These are phyloP conservation scores for Anguilla obscura DNA, from an alignment of 2,797 vertebrate species.

Conservation along the genomic window DNA sequence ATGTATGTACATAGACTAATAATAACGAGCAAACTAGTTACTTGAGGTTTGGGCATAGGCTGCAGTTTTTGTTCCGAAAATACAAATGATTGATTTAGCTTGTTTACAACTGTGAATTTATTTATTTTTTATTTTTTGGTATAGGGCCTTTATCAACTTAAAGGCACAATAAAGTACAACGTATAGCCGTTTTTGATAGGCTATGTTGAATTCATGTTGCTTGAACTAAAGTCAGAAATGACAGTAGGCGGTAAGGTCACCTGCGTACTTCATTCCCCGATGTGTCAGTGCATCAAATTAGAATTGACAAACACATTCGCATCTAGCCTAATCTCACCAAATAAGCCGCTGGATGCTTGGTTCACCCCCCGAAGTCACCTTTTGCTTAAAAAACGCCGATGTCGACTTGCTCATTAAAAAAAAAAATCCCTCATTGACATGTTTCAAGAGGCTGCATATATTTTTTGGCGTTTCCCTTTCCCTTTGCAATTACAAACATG, in stretches of 20 bases:
- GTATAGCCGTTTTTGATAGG: background rate
- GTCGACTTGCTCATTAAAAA: too few relatives aligned
- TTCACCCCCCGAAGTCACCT: background rate
- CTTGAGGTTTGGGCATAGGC: background rate
- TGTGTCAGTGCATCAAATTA: background rate
- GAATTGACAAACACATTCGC: background rate
- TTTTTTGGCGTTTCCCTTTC: too few relatives aligned
- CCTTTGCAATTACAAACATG: too few relatives aligned
- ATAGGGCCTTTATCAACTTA: background rate
- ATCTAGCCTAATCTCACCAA: background rate
- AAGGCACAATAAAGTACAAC: background rate
- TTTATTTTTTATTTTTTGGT: background rate
- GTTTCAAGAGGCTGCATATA: too few relatives aligned
- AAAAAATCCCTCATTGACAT: too few relatives aligned
- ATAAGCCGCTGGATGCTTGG: background rate
- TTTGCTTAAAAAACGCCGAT: too few relatives aligned
- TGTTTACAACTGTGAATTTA: background rate
- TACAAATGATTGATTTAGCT: background rate
- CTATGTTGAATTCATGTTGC: background rate
- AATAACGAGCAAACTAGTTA: too few relatives aligned
- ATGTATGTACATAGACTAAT: too few relatives aligned
- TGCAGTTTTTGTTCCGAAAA: background rate
- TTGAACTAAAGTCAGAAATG: background rate
- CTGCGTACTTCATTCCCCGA: background rate
- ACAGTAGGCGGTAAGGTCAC: background rate